Base-by-base conservation (phyloP, 2,113 vertebrate species). In the Phainopepla nitens region DNA sequence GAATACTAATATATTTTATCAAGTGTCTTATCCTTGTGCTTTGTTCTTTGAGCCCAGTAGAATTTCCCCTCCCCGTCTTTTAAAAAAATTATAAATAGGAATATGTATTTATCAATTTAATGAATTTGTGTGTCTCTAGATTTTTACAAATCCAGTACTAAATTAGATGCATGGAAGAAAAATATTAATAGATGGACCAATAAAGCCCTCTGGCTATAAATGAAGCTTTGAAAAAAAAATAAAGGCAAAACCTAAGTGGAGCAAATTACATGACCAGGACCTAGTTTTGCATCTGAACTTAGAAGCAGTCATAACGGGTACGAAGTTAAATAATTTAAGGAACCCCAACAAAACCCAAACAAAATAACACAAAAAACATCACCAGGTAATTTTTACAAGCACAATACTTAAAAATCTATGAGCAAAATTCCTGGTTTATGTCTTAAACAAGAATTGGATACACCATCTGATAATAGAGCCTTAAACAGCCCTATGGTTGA, bases 51-150 rank as follows among this genome's bases (percentile, higher is more conserved):
- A 64, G 31, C 33, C 15, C 8, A 89, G 44, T 0, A 61, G 18
- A 73, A n/a, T 28, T 69, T 76, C 11, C 7, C 7, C 7, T 35
- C 13, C 5, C 9, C 2, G 0, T 4, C 2, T 27, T 51, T 50
- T 44, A 36, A 45, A 58, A 42, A 64, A 54, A 31, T 9, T 22
- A 56, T 28, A 29, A 51, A 51, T 31, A 65, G 4, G 35, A 70
- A 62, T 41, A 53, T 19, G 8, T n/a, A 57, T 61, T 61, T 87
- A 28, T 47, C n/a, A 7, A 73, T 65, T 65, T 61, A 84, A 56
- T 71, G 23, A 33, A 71, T 73, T 54, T 49, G 3, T 49, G 4
- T 73, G 11, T 53, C 25, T 68, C 58, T 54, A 47, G 8, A 5
- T 87, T 94, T 93, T 69, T n/a, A 76, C 11, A 92, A 87, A 78